Evolutionary conservation across 2,113 vertebrate species (phyloP), one percentile per base, ranked within the genome.

Genomic region (Megaleporinus macrocephalus): DNA sequence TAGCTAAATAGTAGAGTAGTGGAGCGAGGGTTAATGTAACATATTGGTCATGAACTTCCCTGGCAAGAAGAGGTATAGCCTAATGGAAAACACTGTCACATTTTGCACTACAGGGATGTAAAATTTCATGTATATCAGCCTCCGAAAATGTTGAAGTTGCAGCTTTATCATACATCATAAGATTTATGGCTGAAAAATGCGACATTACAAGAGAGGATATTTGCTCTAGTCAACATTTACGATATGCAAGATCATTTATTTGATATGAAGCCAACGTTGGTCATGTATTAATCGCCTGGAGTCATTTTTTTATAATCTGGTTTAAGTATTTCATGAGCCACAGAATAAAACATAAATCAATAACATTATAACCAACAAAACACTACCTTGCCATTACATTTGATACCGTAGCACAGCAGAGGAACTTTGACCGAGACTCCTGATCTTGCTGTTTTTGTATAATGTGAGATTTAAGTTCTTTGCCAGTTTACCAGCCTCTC

Each of bases 271-370:
- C 78, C 70, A 55, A 65, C 73, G 68, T 74, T 85, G 80, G 70
- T 80, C 69, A 62, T 71, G 62, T 82, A 68, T 84, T 80, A 65
- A 51, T 86, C 86, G 85, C 76, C 81, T 84, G 86, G 90, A 93
- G 91, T 88, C 90, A 90, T 83, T 89, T 88, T 89, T 88, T 91
- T 91, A 89, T 91, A 90, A 89, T 86, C 78, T 86, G 86, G 86
- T 89, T 55, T 78, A 85, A 77, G 84, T 86, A 88, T 90, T 89
- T 87, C 88, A 75, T 91, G 92, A 93, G 92, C 92, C 92, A 87
- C 89, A 89, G 87, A 91, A 89, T 89, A 86, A 90, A 90, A 82
- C 63, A 69, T 36, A 79, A 83, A 79, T 81, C 77, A 24, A 83
- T 59, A 22, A 85, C 82, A 85, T 87, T 72, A 76, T 84, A 79